Base-by-base conservation (phyloP, 1,140 invertebrate genomes). In the Anastatus disparis region DNA sequence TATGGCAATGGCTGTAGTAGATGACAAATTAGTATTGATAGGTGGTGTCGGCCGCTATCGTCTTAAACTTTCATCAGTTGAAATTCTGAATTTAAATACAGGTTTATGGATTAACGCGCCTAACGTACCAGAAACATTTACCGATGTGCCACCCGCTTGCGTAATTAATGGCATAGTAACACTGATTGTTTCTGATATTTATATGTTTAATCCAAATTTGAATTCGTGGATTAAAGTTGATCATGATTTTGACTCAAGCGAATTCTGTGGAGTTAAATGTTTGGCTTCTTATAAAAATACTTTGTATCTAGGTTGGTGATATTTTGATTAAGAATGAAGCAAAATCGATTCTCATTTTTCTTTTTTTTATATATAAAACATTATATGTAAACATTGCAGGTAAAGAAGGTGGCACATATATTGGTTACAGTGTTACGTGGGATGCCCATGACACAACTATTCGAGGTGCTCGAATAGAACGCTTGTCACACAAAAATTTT, bases 11-110 rank as follows among this genome's bases (percentile, higher is more conserved):
- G 71, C 71, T 9, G 55, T 78, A 48, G 65, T 76, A 8, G 66
- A 74, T 35, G 73, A 78, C n/a, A 76, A 74, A 61, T 15, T 78
- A 15, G 70, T 75, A 31, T 50, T 78, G 6, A 66, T 77, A 7
- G 77, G 77, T 22, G 77, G 77, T 2, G 73, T 78, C 1, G 74
- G 77, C 2, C 74, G 69, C 17, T 69, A 75, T 31, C 65, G 74
- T 27, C 31, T 73, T 1, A 74, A 76, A 58, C 65, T 74, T 3
- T 73, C 66, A 0, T 72, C 65, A 6, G 73, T 75, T 6, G 75
- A 75, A 35, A 70, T 76, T 9, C 53, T 77, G 2, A 61, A 78
- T 55, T 52, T 73, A 26, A 17, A 69, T 17, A 64, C 53, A 53
- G 74, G 71, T 1, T 15, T 31, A 10, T 78, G 77, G 77, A 71